Evolutionary conservation across 2,113 vertebrate genomes (phyloP).

Genomic region (Charina bottae): DNA sequence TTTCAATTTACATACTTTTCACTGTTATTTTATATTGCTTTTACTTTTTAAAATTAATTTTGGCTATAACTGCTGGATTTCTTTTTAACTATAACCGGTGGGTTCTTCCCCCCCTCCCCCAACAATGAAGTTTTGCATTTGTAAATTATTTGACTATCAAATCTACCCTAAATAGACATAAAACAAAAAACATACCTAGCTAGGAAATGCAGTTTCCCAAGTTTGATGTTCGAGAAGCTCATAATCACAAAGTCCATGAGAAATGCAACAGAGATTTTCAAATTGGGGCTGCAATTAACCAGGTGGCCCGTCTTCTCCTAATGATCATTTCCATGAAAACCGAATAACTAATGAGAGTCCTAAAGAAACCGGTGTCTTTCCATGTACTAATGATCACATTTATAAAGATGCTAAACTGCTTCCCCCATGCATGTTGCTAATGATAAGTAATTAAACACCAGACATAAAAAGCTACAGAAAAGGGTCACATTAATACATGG

Average conservation of each 20-base stretch:
- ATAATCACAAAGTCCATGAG: slow-evolving; percentile 70
- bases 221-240: slow-evolving; percentile 45
- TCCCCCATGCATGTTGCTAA: slow-evolving; percentile 82
- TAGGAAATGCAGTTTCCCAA: slow-evolving; percentile 67
- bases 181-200: slow-evolving; percentile 26
- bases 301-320: slow-evolving; percentile 85
- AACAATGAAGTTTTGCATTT: slow-evolving; percentile 31
- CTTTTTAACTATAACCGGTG: slow-evolving; percentile 1
- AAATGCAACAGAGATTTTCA: slow-evolving; percentile 82
- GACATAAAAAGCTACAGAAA: slow-evolving; percentile 82
- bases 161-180: slow-evolving; percentile 62
- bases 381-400: slow-evolving; percentile 85
- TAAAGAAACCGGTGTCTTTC: slow-evolving; percentile 85
- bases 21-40: slow-evolving; percentile 52
- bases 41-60: slow-evolving; percentile 56
- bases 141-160: slow-evolving; percentile 65
- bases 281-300: slow-evolving; percentile 85
- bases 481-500: slow-evolving; percentile 79
- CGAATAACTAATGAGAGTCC: slow-evolving; percentile 85
- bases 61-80: slow-evolving; percentile 38
- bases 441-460: slow-evolving; percentile 86
- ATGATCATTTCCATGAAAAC: slow-evolving; percentile 86
- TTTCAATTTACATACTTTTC: slow-evolving; percentile 47
- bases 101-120: neutral
- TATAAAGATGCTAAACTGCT: slow-evolving; percentile 81